Conservation (phyloP, 2,113 vertebrate genomes). For the Microcebus griseorufus region DNA sequence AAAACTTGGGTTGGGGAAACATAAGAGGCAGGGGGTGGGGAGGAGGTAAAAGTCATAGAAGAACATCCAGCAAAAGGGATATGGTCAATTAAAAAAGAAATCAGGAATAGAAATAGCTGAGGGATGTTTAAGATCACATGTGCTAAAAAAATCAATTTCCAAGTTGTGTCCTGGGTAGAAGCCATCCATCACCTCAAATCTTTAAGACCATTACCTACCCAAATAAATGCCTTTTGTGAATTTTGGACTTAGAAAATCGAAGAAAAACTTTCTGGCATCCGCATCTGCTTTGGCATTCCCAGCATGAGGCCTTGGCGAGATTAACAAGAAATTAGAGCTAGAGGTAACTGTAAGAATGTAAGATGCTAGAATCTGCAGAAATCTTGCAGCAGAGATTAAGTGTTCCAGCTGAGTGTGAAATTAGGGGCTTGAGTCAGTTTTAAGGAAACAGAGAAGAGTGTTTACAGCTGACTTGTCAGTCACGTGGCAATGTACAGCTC, state of each 20-base stretch:
- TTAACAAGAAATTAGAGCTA: neutral
- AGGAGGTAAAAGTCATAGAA: neutral
- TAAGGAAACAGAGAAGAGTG: neutral
- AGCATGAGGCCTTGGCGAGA: neutral
- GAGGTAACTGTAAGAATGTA: neutral
- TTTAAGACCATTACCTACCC: neutral
- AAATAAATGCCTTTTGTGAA: neutral
- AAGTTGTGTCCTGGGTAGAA: neutral
- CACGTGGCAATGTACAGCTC: rapidly evolving
- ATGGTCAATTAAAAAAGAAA: neutral
- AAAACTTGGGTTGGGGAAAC: neutral
- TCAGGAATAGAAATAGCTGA: neutral
- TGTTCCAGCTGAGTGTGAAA: neutral
- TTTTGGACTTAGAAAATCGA: neutral
- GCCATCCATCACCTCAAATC: neutral
- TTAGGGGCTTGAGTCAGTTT: neutral
- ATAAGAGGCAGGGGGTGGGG: neutral
- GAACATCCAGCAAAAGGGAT: neutral
- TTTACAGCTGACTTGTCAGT: neutral
- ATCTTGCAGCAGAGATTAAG: neutral
- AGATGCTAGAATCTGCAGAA: neutral
- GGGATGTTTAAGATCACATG: neutral
- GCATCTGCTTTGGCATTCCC: neutral
- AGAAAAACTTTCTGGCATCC: neutral
- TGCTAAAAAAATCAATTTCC: neutral